Evolutionary conservation across 2,888 invertebrate genomes (phyloP), one percentile per base, ranked within the genome.

Genomic region (Gastracanthus pulcherrimus): DNA sequence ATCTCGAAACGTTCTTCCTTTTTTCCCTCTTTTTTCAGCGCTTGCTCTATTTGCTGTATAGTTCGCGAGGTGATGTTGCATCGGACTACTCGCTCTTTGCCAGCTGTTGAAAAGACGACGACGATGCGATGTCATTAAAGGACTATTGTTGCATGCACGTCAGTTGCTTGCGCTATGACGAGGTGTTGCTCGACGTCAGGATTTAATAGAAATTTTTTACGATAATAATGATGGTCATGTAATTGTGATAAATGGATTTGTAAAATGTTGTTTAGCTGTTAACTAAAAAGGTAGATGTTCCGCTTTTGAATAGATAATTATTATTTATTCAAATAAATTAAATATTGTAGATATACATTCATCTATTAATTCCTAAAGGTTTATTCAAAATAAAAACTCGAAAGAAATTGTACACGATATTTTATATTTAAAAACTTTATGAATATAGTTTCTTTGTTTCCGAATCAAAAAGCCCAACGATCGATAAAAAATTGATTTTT

Each of bases 91-190:
- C 26, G 51, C 23, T 29, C 6, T 69, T 71, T 71, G 29, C 36
- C 19, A 7, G 45, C 16, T 26, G 26, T 13, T 13, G 11, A 5
- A 41, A 1, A 4, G 11, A 38, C 16, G 23, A 19, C 62, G 19
- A 36, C 16, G n/a, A 26, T 13, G 55, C 6, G 55, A 55, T 41
- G 55, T 76, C 38, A 76, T 76, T 76, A 67, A 55, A 67, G 55
- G 67, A 58, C 41, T 38, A 62, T 76, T 58, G 58, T 67, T 36
- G 36, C 34, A 19, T 72, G 16, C n/a, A 13, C 38, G 38, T 26
- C 55, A 13, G 16, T 31, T 7, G 26, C 31, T 26, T 58, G 31
- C 11, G 19, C 23, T 16, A 41, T 26, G 11, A 19, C 13, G 55
- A 76, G 26, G 38, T 16, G 38, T 29, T 75, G 23, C 26, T 31